Percentiles rank a stretch among this genome's conserved stretches.
Conservation (phyloP, 2,113 vertebrate genomes). For the Dinomys branickii region DNA sequence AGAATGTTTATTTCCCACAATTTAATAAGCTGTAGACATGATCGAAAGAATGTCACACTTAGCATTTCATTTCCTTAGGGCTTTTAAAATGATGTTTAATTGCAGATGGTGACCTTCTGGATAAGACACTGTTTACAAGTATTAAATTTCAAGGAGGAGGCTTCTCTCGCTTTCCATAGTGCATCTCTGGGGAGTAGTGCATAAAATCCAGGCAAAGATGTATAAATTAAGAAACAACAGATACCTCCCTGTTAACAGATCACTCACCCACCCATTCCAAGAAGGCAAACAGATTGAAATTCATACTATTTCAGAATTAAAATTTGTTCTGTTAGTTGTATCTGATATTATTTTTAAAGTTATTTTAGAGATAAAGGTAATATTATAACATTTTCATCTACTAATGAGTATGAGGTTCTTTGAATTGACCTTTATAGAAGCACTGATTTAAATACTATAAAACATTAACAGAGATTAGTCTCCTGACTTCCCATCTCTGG, state of each 20-base stretch:
- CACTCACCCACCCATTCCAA: background rate
- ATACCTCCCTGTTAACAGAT: background rate
- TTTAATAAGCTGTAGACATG: constrained; percentile 42
- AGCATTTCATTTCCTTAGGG: constrained; percentile 74
- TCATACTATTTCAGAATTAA: constrained; percentile 42
- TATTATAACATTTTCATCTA: background rate
- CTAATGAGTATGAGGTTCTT: background rate
- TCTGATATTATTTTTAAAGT: background rate
- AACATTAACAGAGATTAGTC: background rate
- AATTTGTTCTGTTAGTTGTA: constrained; percentile 27
- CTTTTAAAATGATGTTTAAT: constrained; percentile 70
- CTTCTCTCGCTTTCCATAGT: constrained; percentile 51
- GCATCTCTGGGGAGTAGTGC: background rate
- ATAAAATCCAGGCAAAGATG: constrained; percentile 38
- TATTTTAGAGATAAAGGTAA: background rate
- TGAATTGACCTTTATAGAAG: background rate
- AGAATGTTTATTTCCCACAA: constrained; percentile 47
- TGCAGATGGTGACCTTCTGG: constrained; percentile 73
- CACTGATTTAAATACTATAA: background rate
- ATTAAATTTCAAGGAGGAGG: constrained; percentile 62
- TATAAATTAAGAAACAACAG: constrained; percentile 43
- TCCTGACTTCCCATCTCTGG: background rate
- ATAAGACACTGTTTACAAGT: constrained; percentile 63
- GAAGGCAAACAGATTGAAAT: constrained; percentile 18
- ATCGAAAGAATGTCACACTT: constrained; percentile 68